Base-by-base conservation (phyloP, 2,888 invertebrate species). In the Ophion ellenae region DNA sequence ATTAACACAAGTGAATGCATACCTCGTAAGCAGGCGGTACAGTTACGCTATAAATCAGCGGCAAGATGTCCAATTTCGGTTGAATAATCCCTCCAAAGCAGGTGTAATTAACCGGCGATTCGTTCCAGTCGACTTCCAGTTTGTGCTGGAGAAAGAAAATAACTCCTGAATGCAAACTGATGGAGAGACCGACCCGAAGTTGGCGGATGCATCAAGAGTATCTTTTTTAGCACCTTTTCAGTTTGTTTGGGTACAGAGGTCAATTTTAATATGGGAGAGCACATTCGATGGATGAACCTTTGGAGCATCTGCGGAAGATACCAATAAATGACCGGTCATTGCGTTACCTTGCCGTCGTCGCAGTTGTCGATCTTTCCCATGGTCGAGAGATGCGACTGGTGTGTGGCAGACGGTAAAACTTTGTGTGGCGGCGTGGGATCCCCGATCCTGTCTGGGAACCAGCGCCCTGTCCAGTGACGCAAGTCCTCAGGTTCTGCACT, bases 321-420 rank as follows among this genome's bases (percentile, higher is more conserved):
- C 47, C 0, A 47, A 47, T 14, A 14, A 53, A 53, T 14, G 17
- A 53, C 17, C 53, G n/a, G 20, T 53, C 28, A 9, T 45, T 66
- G n/a, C 45, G 86, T 90, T 93, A 97, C 97, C 93, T 95, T 95
- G 71, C 95, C 97, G 94, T 97, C 96, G 92, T 97, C 97, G 92
- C 97, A 97, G 0, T 93, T 87, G 1, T 90, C 86, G 75, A 94
- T 93, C 40, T 95, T 92, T 2, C 96, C 96, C 96, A 96, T 96
- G 86, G 93, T 92, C 32, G 95, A 93, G 28, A 94, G 94, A 89
- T 95, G 94, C 76, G 93, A 4, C 2, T 28, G 17, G 1, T 10
- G 66, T 1, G 11, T 14, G 14, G 47, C 61, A 81, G 87, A 74
- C 84, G 87, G 89, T 3, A 86, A 84, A 36, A 92, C 78, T 83